Base-by-base conservation (phyloP, 2,888 invertebrate genomes). In the Cristatella mucedo region DNA sequence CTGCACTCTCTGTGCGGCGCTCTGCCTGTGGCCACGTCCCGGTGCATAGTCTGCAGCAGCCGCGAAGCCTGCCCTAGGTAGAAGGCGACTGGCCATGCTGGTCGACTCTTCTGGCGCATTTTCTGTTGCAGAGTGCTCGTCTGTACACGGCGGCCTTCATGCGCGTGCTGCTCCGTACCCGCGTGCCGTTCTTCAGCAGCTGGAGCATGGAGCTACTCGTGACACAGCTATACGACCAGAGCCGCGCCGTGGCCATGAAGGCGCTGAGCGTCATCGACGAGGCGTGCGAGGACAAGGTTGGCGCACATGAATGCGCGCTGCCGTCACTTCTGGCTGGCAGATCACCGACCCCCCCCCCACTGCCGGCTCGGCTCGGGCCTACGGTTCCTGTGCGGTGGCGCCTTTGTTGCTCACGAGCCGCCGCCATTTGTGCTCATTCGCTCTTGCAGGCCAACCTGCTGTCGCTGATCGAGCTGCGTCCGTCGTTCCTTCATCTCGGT, bases 61-160 rank as follows among this genome's bases (percentile, higher is more conserved):
- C n/a, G n/a, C n/a, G n/a, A n/a, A n/a, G n/a, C n/a, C n/a, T n/a
- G n/a, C n/a, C n/a, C n/a, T n/a, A n/a, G n/a, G n/a, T n/a, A n/a
- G n/a, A n/a, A n/a, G n/a, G n/a, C n/a, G n/a, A n/a, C n/a, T n/a
- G n/a, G n/a, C n/a, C n/a, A n/a, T n/a, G n/a, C n/a, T n/a, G n/a
- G n/a, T n/a, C n/a, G n/a, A n/a, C n/a, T n/a, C n/a, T n/a, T n/a
- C n/a, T n/a, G n/a, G n/a, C n/a, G n/a, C n/a, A n/a, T 13, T 9
- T 15, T 4, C 33, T 16, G 20, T 45, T 40, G 6, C 52, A 62
- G 61, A 49, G 42, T 42, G 54, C 57, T 46, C 73, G 84, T 29
- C 67, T 89, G 29, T 97, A 93, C 68, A 79, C 85, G 0, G 89
- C 91, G 1, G 84, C 85, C 64, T 84, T 89, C 66, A 71, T 95